Evolutionary conservation across 2,888 invertebrate species (phyloP), one percentile per base, ranked within the genome.

Genomic region (Campoplex nolae): DNA sequence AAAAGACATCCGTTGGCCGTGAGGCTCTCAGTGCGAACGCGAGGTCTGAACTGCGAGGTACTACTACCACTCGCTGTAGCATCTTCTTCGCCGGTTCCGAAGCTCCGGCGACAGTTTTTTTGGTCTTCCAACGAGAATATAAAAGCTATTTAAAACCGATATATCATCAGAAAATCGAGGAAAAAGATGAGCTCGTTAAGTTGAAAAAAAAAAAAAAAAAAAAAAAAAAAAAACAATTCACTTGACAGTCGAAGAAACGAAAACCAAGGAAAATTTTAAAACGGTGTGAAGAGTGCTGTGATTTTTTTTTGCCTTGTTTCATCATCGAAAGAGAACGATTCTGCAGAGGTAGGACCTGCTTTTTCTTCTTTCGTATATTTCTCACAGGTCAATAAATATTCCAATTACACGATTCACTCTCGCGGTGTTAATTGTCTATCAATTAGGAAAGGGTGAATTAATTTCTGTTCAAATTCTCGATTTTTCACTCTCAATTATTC

Each of bases 21-120:
- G 89, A 89, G 88, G 89, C 76, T 88, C 88, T 89, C 89, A 89
- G 89, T 89, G 70, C 88, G 85, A 88, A 85, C 89, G 89, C 89
- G 89, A 84, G 83, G 84, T 84, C 79, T 84, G 84, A 88, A 84
- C 88, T 82, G 88, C 73, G 85, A 78, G 88, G 88, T 86, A 83
- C 85, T 73, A 51, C 35, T 76, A 83, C 68, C 68, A 70, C 70
- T 83, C 83, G 83, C 75, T 79, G 71, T 62, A 56, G 48, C 77
- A 87, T 87, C 86, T 84, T 78, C 79, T 70, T 35, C 13, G 48
- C 62, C 79, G 67, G 70, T 79, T 77, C 38, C 18, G 16, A 82
- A 76, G 70, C 75, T 45, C 84, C 79, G 82, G 70, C 68, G 16
- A 79, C 68, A 54, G 42, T 62, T 67, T 68, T 56, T 70, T 42